Percentiles rank a stretch among this genome's conserved stretches.
Conservation (phyloP, 2,113 vertebrate species). For the Cisticola juncidis region DNA sequence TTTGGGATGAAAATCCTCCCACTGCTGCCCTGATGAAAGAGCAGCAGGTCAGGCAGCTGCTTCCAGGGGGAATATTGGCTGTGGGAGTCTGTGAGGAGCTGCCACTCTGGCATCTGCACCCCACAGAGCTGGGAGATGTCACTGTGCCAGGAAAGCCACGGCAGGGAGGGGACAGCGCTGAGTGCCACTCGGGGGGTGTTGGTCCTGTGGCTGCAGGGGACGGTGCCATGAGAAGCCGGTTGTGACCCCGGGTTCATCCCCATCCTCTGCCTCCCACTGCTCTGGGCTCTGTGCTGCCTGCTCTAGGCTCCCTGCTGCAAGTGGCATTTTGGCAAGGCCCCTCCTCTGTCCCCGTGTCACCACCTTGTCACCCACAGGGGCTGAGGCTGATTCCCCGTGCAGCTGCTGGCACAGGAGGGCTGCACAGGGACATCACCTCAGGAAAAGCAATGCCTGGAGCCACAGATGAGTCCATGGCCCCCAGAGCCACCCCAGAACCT, state of each 20-base stretch:
- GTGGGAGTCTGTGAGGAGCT: rapidly evolving
- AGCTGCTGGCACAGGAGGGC: rapidly evolving
- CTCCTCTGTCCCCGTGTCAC: background rate
- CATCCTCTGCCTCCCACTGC: rapidly evolving
- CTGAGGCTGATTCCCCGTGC: rapidly evolving
- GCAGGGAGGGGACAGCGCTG: background rate
- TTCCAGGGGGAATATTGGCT: background rate
- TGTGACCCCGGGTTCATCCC: rapidly evolving
- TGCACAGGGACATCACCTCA: background rate
- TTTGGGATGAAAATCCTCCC: background rate
- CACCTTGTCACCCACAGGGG: background rate
- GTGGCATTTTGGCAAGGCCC: background rate
- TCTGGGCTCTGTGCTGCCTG: background rate
- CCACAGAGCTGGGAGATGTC: background rate
- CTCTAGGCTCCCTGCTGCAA: background rate
- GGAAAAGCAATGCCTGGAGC: background rate
- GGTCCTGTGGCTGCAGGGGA: background rate
- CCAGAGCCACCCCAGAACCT: background rate
- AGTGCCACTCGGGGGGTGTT: background rate
- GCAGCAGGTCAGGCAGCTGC: background rate
- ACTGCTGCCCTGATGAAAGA: background rate
- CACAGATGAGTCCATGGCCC: background rate
- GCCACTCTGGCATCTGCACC: background rate
- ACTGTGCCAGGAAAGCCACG: rapidly evolving
- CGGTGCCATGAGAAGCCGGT: background rate